Evolutionary conservation across 2,888 invertebrate genomes (phyloP), one percentile per base, ranked within the genome.

Genomic region (Limnephilus marmoratus): DNA sequence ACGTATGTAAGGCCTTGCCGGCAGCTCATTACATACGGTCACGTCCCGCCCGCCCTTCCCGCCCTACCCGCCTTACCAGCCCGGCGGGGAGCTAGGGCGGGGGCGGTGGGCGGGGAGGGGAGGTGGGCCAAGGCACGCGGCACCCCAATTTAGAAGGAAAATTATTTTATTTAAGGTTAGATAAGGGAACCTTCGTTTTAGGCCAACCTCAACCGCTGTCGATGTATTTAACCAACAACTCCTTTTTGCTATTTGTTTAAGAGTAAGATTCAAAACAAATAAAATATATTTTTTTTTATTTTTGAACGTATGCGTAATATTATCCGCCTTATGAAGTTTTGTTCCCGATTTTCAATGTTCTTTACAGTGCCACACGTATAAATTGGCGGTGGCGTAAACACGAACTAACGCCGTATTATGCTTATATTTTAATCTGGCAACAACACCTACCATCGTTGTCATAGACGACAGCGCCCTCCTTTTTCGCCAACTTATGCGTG

Each of bases 161-260:
- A 93, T 92, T 93, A 93, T 93, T 93, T 93, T 91, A 92, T 93
- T 92, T 92, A 92, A 90, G 92, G 91, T 91, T 91, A 92, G 90
- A 92, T 91, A 68, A 92, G 88, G 91, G 91, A 81, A 86, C 82
- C 41, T 92, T 90, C 92, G 90, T 92, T 92, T 86, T 37, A 90
- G 53, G 31, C 88, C 53, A 45, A 91, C 88, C 68, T 68, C 68
- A 9, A 68, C 68, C 3, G n/a, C 68, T 24, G n/a, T 68, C 68
- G n/a, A 68, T 68, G 68, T 68, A 68, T 68, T 68, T 68, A 68
- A 68, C 24, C 24, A n/a, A 68, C n/a, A 68, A n/a, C 24, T 24
- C 24, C 68, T 68, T 68, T 18, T 9, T 68, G 7, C 68, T 4
- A 0, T 24, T 68, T 68, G 24, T n/a, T 18, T 5, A 24, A 18